Conservation (phyloP, 2,113 vertebrate species). For the Patagioenas fasciata region DNA sequence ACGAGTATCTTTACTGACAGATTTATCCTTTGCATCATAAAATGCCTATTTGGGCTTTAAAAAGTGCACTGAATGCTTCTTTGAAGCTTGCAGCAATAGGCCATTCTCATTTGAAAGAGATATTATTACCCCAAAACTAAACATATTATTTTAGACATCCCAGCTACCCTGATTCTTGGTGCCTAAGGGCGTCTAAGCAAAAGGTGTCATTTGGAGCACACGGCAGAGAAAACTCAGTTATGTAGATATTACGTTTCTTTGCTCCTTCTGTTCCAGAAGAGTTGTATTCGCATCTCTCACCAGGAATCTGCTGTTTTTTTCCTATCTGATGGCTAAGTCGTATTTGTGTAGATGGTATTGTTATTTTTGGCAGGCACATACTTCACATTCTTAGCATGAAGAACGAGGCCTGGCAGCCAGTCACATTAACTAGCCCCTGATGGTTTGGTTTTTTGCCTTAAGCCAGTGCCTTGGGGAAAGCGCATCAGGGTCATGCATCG, state of each 20-base stretch:
- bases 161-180: background rate
- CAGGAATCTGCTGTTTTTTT: background rate
- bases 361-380: constrained; percentile 1
- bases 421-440: background rate
- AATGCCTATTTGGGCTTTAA: constrained; percentile 53
- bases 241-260: background rate
- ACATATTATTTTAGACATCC: constrained; percentile 23
- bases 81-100: constrained; percentile 30
- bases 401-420: fast-evolving
- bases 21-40: constrained; percentile 54
- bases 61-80: constrained; percentile 18
- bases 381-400: background rate
- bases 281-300: background rate
- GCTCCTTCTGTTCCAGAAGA: constrained; percentile 12
- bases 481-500: background rate
- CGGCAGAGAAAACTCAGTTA: constrained; percentile 34
- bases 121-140: constrained; percentile 45
- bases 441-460: background rate
- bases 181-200: constrained; percentile 17
- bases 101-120: constrained; percentile 30
- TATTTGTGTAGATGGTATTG: background rate
- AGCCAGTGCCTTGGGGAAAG: background rate
- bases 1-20: constrained; percentile 36
- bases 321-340: background rate
- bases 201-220: constrained; percentile 38